phyloP scores from a whole-genome alignment of 2,888 invertebrate genomes.

The Idaea dimidiata region DNA sequence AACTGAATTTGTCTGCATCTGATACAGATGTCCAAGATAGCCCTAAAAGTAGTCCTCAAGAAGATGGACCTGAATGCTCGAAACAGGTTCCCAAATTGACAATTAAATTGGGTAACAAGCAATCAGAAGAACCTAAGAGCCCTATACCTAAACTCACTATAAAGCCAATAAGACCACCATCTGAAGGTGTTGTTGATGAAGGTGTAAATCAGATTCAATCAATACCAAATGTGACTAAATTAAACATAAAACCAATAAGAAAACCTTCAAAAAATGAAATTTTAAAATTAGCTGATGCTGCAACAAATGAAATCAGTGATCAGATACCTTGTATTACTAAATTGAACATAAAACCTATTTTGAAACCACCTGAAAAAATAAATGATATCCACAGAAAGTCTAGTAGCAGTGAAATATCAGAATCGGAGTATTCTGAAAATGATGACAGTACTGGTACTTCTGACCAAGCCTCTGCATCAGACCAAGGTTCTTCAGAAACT shows the following conservation, averaged over 20 bases:
- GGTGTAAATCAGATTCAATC: conserved; percentile 35
- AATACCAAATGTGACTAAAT: conserved; percentile 56
- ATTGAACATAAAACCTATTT: conserved; percentile 76
- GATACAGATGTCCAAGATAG: conserved; percentile 25
- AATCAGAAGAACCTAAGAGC: conserved; percentile 60
- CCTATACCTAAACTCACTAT: conserved; percentile 70
- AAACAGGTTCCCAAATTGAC: conserved; percentile 77
- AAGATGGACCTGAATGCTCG: conserved; percentile 42
- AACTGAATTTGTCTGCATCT: conserved; percentile 40
- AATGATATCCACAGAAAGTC: conserved; percentile 73
- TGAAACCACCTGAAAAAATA: conserved; percentile 67
- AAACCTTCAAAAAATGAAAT: conserved; percentile 48
- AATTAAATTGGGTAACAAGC: conserved; percentile 67
- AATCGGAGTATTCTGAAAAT: conserved; percentile 78
- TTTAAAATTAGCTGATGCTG: conserved; percentile 28
- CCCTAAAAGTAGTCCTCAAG: conserved; percentile 32
- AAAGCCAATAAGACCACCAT: conserved; percentile 54
- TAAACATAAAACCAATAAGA: conserved; percentile 70
- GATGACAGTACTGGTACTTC: conserved; percentile 75
- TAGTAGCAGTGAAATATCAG: conserved; percentile 77
- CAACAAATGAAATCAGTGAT: conserved; percentile 40
- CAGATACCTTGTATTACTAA: conserved; percentile 65
- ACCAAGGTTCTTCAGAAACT: conserved; percentile 59
- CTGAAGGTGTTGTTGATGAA: conserved; percentile 30
- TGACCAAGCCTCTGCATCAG: conserved; percentile 67